phyloP scores from a whole-genome alignment of 2,113 vertebrate genomes.

The Hypocryptadius cinnamomeus region DNA sequence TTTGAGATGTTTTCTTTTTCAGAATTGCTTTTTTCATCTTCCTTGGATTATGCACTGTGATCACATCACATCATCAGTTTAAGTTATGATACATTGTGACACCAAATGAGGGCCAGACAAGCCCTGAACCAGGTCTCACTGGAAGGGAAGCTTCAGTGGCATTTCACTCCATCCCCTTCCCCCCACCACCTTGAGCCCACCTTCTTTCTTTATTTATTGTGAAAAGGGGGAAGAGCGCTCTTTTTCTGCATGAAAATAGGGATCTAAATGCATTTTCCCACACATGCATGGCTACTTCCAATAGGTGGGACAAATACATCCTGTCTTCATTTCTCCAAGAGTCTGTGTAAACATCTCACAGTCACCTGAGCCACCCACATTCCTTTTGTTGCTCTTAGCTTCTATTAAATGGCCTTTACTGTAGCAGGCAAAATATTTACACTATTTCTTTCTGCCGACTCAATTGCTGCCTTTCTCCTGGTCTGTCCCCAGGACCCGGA shows the following conservation, averaged over 20 bases:
- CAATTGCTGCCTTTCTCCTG: background rate
- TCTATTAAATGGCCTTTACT: background rate
- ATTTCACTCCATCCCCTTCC: background rate
- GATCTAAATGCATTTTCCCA: background rate
- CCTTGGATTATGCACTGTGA: background rate
- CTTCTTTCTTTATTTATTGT: background rate
- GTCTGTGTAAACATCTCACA: background rate
- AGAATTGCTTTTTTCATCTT: background rate
- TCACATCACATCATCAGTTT: background rate
- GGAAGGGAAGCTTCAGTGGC: background rate
- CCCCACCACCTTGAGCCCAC: too few species aligned
- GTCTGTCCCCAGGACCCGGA: background rate
- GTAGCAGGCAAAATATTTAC: slow-evolving; percentile 25
- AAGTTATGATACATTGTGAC: background rate
- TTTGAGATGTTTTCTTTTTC: background rate
- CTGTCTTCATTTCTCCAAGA: background rate
- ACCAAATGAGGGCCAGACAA: background rate
- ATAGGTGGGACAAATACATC: background rate
- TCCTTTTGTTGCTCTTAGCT: background rate
- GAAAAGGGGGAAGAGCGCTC: background rate
- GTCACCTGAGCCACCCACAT: background rate
- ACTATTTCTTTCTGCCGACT: background rate
- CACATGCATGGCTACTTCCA: background rate
- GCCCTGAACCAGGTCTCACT: background rate
- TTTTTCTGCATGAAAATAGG: background rate